These are phyloP conservation scores for Gymnobelideus leadbeateri DNA, from an alignment of 2,113 vertebrate species.

Conservation along the genomic window DNA sequence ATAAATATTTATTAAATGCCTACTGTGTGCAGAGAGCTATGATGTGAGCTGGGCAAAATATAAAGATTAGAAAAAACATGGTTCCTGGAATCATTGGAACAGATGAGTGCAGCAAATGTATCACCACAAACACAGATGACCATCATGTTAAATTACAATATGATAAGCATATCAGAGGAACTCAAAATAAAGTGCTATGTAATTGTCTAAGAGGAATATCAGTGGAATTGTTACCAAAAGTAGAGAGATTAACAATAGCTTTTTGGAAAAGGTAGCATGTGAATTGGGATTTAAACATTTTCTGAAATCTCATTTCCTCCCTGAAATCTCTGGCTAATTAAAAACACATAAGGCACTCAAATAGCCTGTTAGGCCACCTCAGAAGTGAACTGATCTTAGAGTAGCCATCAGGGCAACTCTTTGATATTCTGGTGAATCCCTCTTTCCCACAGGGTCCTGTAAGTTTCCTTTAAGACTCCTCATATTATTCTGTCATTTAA, in stretches of 20 bases:
- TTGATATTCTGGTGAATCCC: background rate
- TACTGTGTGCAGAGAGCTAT: background rate
- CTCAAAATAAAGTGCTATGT: background rate
- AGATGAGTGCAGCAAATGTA: background rate
- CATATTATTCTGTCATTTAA: background rate
- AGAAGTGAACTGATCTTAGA: background rate
- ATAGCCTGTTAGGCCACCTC: background rate
- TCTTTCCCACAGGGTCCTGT: background rate
- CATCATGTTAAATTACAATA: background rate
- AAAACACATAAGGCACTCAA: background rate
- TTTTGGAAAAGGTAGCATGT: background rate
- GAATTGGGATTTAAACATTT: slow-evolving; percentile 35
- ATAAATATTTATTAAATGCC: background rate
- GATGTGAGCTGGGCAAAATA: background rate
- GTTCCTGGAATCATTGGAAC: background rate
- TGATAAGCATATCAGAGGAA: background rate
- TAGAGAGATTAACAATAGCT: background rate
- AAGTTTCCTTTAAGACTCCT: background rate
- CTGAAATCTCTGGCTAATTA: slow-evolving; percentile 57
- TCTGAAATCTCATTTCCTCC: slow-evolving; percentile 68
- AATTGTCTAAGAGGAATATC: background rate
- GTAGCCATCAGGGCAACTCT: background rate
- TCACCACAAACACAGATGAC: background rate
- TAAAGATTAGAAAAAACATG: background rate
- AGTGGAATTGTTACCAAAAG: background rate